Conservation (phyloP, 2,888 invertebrate genomes). For the Brachyopa scutellaris region DNA sequence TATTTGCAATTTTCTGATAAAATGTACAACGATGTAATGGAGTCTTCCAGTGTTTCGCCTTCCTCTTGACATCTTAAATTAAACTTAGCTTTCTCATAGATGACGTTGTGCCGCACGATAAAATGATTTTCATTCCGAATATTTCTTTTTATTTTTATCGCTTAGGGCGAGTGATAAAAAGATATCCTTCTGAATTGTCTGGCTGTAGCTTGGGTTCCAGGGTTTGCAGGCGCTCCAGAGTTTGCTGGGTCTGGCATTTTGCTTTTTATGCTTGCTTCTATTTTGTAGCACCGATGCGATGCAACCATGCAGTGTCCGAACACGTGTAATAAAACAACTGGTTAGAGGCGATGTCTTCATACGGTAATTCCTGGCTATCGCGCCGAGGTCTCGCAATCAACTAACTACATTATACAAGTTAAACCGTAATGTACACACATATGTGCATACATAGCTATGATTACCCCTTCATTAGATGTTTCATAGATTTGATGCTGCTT, state of each 20-base stretch:
- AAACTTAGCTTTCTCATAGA: slow-evolving; percentile 24
- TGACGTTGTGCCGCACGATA: slow-evolving; percentile 20
- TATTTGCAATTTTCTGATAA: slow-evolving; percentile 22
- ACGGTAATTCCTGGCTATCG: neutral
- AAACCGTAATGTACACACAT: neutral
- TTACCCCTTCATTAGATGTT: too few species aligned
- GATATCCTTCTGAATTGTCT: slow-evolving; percentile 14
- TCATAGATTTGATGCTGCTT: too few species aligned
- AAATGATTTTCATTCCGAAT: slow-evolving; percentile 16
- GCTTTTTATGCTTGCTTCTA: neutral
- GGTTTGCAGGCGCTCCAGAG: neutral
- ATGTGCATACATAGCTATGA: too few species aligned
- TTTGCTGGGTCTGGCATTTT: neutral
- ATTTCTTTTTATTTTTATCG: slow-evolving; percentile 13
- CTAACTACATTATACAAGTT: neutral
- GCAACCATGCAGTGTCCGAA: slow-evolving; percentile 4
- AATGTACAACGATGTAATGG: too few species aligned
- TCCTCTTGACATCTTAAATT: slow-evolving; percentile 15
- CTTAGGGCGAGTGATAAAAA: slow-evolving; percentile 10
- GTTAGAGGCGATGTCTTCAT: neutral
- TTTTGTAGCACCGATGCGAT: neutral
- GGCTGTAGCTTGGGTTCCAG: neutral
- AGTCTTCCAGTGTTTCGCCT: slow-evolving; percentile 18
- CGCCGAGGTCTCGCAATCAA: neutral
- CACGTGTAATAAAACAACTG: neutral